phyloP scores from a whole-genome alignment of 2,113 vertebrate genomes.

The Promerops cafer region DNA sequence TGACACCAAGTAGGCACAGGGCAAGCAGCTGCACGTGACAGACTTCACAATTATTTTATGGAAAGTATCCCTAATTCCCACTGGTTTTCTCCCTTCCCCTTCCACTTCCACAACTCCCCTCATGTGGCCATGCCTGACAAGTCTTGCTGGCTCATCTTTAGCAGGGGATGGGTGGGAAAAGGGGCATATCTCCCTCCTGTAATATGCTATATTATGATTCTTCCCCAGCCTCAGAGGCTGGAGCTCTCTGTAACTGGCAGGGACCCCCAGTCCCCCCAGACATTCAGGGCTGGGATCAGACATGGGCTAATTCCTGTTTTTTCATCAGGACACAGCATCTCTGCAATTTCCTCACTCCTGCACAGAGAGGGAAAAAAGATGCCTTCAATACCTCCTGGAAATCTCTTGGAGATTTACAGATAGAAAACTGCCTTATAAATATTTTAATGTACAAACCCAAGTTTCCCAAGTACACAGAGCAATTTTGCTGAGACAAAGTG shows the following conservation, averaged over 20 bases:
- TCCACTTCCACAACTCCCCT: not conserved
- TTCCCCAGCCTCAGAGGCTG: not conserved
- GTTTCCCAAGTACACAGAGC: not conserved
- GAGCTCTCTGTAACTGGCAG: not conserved
- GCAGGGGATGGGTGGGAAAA: not conserved
- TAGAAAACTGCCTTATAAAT: not conserved
- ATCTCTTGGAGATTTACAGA: not conserved
- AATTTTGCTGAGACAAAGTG: not conserved
- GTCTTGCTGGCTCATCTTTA: not conserved
- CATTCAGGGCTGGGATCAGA: not conserved
- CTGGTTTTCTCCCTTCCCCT: not conserved
- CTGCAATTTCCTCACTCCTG: not conserved
- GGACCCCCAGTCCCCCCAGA: not conserved
- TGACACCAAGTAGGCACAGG: not conserved
- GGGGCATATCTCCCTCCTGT: not conserved
- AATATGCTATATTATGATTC: not conserved
- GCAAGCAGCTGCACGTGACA: not conserved
- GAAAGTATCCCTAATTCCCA: not conserved
- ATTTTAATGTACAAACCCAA: not conserved
- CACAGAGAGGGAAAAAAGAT: not conserved
- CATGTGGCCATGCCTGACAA: accelerated
- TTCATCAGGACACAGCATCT: not conserved
- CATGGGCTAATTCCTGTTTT: not conserved
- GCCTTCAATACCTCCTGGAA: not conserved
- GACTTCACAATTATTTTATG: not conserved